phyloP scores from a whole-genome alignment of 2,797 vertebrate genomes.

The Chromis chromis region DNA sequence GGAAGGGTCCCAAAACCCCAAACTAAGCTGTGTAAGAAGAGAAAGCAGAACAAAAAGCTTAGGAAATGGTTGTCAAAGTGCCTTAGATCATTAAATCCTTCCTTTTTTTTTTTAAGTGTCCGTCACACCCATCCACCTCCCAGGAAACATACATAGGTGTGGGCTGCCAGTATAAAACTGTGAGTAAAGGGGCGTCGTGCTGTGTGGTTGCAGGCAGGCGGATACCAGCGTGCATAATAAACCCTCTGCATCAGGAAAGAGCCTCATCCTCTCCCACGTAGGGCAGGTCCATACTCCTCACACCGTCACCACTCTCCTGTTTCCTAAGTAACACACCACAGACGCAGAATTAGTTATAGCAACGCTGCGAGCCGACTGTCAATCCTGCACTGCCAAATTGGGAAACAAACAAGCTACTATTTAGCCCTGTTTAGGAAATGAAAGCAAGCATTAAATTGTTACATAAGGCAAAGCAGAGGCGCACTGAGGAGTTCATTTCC shows the following conservation, averaged over 20 bases:
- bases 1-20: conserved; percentile 28
- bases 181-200: conserved; percentile 67
- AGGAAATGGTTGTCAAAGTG: conserved; percentile 50
- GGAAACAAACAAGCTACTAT: background rate
- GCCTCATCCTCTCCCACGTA: conserved; percentile 90
- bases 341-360: conserved; percentile 33
- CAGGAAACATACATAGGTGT: conserved; percentile 22
- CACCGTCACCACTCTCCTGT: conserved; percentile 90
- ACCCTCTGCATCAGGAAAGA: conserved; percentile 87
- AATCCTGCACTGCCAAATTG: conserved; percentile 1
- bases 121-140: conserved; percentile 35
- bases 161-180: conserved; percentile 48
- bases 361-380: conserved; percentile 4
- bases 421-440: conserved; percentile 27
- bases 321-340: conserved; percentile 87
- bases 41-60: conserved; percentile 35
- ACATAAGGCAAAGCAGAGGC: conserved; percentile 21
- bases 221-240: conserved; percentile 43
- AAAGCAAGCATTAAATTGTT: conserved; percentile 23
- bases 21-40: conserved; percentile 28
- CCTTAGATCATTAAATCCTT: conserved; percentile 25
- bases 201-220: conserved; percentile 57
- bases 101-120: conserved; percentile 12
- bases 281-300: conserved; percentile 86
- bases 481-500: conserved; percentile 10